Evolutionary conservation across 2,888 invertebrate species (phyloP).

Genomic region (Platypus cylindrus): DNA sequence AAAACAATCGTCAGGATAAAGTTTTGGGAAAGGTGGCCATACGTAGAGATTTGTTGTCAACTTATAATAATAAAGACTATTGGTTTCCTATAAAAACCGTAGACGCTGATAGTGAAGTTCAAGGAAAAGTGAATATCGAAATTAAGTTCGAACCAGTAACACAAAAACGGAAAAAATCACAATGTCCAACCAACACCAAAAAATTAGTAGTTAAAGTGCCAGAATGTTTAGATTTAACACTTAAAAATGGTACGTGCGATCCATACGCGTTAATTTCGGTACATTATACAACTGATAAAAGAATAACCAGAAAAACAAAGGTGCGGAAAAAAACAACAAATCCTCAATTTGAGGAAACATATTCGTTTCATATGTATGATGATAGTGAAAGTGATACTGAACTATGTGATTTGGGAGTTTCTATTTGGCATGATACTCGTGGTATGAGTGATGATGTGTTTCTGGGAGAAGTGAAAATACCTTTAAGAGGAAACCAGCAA

Average conservation of each 20-base stretch:
- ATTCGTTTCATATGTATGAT: slow-evolving; percentile 54
- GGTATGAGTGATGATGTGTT: slow-evolving; percentile 70
- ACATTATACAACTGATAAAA: slow-evolving; percentile 66
- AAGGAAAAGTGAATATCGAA: slow-evolving; percentile 79
- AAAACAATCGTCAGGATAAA: slow-evolving; percentile 72
- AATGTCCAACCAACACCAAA: slow-evolving; percentile 25
- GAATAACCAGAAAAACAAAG: slow-evolving; percentile 69
- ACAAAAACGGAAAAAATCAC: slow-evolving; percentile 33
- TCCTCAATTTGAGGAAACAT: slow-evolving; percentile 79
- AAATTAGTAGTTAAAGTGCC: slow-evolving; percentile 53
- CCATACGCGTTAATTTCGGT: slow-evolving; percentile 70
- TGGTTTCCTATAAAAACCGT: slow-evolving; percentile 81
- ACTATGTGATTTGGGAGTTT: slow-evolving; percentile 68
- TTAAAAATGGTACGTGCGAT: slow-evolving; percentile 84
- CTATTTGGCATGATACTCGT: slow-evolving; percentile 76
- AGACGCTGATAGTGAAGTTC: slow-evolving; percentile 83
- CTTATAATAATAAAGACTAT: slow-evolving; percentile 83
- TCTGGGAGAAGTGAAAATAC: slow-evolving; percentile 76
- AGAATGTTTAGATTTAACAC: slow-evolving; percentile 78
- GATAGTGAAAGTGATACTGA: slow-evolving; percentile 46
- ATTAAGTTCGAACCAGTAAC: slow-evolving; percentile 52
- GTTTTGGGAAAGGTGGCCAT: slow-evolving; percentile 77
- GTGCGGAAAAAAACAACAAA: slow-evolving; percentile 82
- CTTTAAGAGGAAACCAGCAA: slow-evolving; percentile 56
- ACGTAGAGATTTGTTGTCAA: slow-evolving; percentile 72